Evolutionary conservation across 1,140 invertebrate genomes (phyloP), one percentile per base, ranked within the genome.

Genomic region (Drosophila biarmipes): DNA sequence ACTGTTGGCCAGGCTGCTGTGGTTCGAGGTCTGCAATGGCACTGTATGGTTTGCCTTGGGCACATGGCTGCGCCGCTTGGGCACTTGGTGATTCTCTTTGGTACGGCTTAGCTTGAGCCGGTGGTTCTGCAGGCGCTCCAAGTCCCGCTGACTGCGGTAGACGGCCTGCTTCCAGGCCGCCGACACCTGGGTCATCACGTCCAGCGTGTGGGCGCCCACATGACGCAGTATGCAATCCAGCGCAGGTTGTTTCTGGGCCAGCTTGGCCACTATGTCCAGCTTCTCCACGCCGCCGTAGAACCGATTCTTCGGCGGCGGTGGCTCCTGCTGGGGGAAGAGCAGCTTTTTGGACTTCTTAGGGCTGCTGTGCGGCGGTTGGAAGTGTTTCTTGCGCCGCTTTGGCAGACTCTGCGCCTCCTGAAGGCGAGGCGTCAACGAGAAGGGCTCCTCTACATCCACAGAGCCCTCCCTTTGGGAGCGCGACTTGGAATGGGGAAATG

Each of bases 331-430:
- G 0, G 75, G 80, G 31, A 89, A 89, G 0, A 89, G 48, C 52
- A 77, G 56, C 48, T 89, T 89, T 5, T 89, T 89, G 0, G 85
- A 89, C 17, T 89, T 89, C 31, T 73, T 89, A 17, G 85, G 84
- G 15, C 84, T 89, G 48, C 56, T 80, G 64, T 89, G 85, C 15
- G 78, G 61, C 0, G 63, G 31, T 42, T 73, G 67, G 14, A 62
- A 57, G 19, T 80, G 64, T 12, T 62, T 43, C 17, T 80, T 89
- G 0, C 79, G 63, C 0, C 84, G 76, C 17, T 89, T 89, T 0
- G 34, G 72, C 3, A 75, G 45, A 19, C 45, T 48, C 7, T 58
- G 63, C 1, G 24, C 35, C 14, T 78, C 69, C 38, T 57, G 40
- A 27, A 73, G 43, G 11, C 45, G 51, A 5, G 82, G 79, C 11